Evolutionary conservation across 2,797 vertebrate species (phyloP), one percentile per base, ranked within the genome.

Genomic region (Denticeps clupeoides): DNA sequence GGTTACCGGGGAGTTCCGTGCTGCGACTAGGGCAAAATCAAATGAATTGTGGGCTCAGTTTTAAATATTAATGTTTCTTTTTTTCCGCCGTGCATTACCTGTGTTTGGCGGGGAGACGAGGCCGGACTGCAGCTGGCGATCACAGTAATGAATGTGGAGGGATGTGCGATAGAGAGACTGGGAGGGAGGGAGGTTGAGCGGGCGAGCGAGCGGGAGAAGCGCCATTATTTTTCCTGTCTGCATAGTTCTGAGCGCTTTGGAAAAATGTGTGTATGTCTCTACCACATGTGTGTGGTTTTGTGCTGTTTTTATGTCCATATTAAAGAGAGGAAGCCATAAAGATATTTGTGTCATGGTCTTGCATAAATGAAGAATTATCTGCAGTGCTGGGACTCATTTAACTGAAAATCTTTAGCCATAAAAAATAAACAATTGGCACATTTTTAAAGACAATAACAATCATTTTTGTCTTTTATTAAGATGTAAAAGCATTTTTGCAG

Each of bases 21-120:
- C 62, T 79, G 78, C 75, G 78, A 75, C 75, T 75, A n/a, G 75
- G 75, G 72, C 75, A 73, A 58, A 77, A 73, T 69, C 64, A 68
- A 80, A 81, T 74, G 65, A 82, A 79, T 77, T 67, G 71, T 68
- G 66, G 67, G 55, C 66, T 60, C 73, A 68, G 70, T 77, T 83
- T 83, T 72, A 79, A 82, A 83, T 80, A 83, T 84, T 82, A 74
- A 84, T 82, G 72, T 67, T 67, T 72, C 54, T 64, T 61, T 65
- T 58, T 55, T 60, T 55, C 44, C 26, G 18, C 18, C 28, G 67
- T 59, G 46, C 65, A 62, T 71, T 71, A 60, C 51, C 61, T 47
- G 53, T 55, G 68, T 58, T 64, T 67, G 60, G 64, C 77, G 68
- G 75, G 71, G 72, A 67, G 64, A 61, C 47, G 58, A 67, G 59